These are phyloP conservation scores for Vulpes ferrilata DNA, from an alignment of 2,113 vertebrate genomes.

Conservation along the genomic window DNA sequence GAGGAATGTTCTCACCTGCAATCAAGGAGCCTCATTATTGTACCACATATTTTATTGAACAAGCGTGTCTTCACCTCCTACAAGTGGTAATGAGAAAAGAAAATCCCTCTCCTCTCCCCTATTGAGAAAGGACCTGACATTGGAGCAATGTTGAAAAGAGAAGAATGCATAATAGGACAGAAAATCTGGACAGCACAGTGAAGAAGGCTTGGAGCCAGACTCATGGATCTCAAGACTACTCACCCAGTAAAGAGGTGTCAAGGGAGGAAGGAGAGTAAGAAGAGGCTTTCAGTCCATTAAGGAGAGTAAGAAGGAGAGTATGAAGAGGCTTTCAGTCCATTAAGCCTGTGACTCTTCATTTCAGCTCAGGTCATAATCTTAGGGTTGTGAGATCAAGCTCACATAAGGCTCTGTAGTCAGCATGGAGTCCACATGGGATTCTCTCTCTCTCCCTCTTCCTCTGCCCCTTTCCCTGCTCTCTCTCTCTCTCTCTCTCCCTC, in stretches of 20 bases:
- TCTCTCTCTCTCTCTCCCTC: too few species aligned
- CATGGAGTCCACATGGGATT: too few species aligned
- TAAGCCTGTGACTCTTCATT: too few species aligned
- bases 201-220: background rate
- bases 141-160: background rate
- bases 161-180: accelerated
- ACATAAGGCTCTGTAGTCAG: too few species aligned
- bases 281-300: background rate
- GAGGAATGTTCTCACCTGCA: background rate
- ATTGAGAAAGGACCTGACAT: background rate
- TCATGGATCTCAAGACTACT: background rate
- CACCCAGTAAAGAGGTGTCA: accelerated
- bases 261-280: accelerated
- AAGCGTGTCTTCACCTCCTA: background rate
- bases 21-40: background rate
- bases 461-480: too few species aligned
- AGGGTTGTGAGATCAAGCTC: too few species aligned
- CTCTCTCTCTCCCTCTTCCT: too few species aligned
- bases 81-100: background rate
- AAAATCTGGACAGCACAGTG: background rate
- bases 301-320: too few species aligned
- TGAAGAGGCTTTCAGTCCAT: background rate
- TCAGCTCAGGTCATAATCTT: too few species aligned
- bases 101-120: background rate
- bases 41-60: background rate